phyloP scores from a whole-genome alignment of 2,113 vertebrate species.

The Lasiurus cinereus region DNA sequence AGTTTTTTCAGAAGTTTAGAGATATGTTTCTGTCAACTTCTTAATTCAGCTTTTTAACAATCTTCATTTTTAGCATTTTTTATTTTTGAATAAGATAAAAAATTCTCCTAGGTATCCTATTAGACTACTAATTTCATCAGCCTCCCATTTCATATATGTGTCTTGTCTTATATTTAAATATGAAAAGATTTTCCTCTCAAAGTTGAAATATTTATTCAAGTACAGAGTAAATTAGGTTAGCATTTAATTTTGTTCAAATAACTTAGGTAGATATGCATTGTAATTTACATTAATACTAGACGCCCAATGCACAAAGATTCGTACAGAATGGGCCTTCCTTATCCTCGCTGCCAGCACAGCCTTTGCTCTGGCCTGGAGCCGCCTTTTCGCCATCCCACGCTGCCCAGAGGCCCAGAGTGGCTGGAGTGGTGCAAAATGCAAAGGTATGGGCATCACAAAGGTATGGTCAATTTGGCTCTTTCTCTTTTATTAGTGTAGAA shows the following conservation, averaged over 20 bases:
- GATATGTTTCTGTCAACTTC: neutral
- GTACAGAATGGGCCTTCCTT: too few species aligned
- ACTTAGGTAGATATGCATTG: neutral
- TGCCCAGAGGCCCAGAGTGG: too few species aligned
- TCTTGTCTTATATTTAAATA: neutral
- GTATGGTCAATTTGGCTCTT: too few species aligned
- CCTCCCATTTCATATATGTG: neutral
- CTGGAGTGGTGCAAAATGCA: too few species aligned
- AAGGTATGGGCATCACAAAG: too few species aligned
- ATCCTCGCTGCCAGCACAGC: too few species aligned
- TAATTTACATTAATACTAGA: neutral
- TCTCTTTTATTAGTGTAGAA: neutral
- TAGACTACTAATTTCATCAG: neutral
- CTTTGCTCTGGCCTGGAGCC: too few species aligned
- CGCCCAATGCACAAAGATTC: too few species aligned
- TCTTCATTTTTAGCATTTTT: neutral
- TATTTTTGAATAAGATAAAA: neutral
- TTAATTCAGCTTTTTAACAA: neutral
- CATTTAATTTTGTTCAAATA: conserved; percentile 31
- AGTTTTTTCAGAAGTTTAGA: neutral
- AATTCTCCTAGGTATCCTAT: neutral
- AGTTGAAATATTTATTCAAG: neutral
- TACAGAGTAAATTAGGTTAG: neutral
- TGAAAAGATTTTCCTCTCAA: neutral
- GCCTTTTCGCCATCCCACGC: too few species aligned